These are phyloP conservation scores for Gnatocerus cornutus DNA, from an alignment of 2,888 invertebrate genomes.

Conservation along the genomic window DNA sequence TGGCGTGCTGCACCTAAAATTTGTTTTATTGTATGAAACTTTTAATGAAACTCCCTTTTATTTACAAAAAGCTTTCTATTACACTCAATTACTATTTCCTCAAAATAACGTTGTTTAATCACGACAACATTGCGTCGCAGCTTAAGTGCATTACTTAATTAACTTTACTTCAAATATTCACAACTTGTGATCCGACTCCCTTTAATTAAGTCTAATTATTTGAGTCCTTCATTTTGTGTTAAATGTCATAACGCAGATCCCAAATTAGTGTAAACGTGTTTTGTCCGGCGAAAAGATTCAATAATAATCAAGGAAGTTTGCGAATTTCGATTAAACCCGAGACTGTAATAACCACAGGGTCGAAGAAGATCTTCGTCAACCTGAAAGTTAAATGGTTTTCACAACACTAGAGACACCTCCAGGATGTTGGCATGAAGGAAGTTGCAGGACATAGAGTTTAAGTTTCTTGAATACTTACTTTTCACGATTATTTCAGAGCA, in stretches of 20 bases:
- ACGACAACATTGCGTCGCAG: background rate
- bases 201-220: background rate
- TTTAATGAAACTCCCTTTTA: slow-evolving; percentile 41
- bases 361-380: slow-evolving; percentile 41
- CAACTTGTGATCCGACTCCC: background rate
- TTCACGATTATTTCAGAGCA: too few species aligned
- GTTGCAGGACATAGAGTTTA: too few species aligned
- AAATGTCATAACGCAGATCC: background rate
- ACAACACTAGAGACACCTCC: background rate
- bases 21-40: slow-evolving; percentile 45
- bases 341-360: slow-evolving; percentile 32
- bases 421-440: too few species aligned
- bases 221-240: background rate
- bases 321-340: slow-evolving; percentile 42
- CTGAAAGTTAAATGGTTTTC: slow-evolving; percentile 33
- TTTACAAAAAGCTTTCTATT: slow-evolving; percentile 24
- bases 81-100: slow-evolving; percentile 26
- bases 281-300: background rate
- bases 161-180: background rate
- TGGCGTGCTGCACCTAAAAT: slow-evolving; percentile 34
- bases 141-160: background rate
- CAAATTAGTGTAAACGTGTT: too few species aligned
- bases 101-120: slow-evolving; percentile 13
- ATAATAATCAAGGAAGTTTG: slow-evolving; percentile 26
- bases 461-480: too few species aligned